Percentiles rank a stretch among this genome's conserved stretches.
Conservation (phyloP, 2,888 invertebrate species). For the Dilophus febrilis region DNA sequence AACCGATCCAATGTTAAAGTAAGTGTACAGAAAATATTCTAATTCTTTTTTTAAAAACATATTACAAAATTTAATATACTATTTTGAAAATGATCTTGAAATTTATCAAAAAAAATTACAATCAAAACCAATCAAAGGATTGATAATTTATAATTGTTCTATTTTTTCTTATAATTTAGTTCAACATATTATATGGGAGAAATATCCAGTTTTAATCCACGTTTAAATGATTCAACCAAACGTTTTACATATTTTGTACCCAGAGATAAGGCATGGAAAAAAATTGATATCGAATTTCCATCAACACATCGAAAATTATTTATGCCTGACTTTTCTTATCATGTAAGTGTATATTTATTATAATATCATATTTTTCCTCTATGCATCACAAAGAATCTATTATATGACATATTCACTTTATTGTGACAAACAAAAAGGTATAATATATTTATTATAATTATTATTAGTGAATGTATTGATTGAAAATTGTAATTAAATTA, state of each 20-base stretch:
- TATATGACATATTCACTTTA: not conserved
- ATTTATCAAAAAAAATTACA: not conserved
- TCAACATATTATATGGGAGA: constrained; percentile 60
- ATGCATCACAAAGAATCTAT: not conserved
- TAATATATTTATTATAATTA: too few species aligned
- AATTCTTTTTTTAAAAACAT: too few species aligned
- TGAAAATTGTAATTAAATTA: too few species aligned
- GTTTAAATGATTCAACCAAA: constrained; percentile 54
- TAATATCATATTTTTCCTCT: constrained; percentile 1
- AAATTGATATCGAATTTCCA: constrained; percentile 54
- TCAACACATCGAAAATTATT: constrained; percentile 73
- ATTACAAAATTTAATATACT: too few species aligned
- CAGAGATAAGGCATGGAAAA: constrained; percentile 75
- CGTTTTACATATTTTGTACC: constrained; percentile 87
- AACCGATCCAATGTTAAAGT: constrained; percentile 80
- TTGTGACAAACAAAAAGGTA: not conserved
- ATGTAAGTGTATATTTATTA: constrained; percentile 36
- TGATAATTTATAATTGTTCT: too few species aligned
- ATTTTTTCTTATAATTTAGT: constrained; percentile 34
- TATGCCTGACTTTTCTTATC: constrained; percentile 62
- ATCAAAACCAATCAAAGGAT: constrained; percentile 9
- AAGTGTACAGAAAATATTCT: too few species aligned
- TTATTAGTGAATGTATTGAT: too few species aligned
- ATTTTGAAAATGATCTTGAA: constrained; percentile 1
- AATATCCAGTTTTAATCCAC: constrained; percentile 58